phyloP scores from a whole-genome alignment of 2,888 invertebrate genomes.

The Coremacera marginata region DNA sequence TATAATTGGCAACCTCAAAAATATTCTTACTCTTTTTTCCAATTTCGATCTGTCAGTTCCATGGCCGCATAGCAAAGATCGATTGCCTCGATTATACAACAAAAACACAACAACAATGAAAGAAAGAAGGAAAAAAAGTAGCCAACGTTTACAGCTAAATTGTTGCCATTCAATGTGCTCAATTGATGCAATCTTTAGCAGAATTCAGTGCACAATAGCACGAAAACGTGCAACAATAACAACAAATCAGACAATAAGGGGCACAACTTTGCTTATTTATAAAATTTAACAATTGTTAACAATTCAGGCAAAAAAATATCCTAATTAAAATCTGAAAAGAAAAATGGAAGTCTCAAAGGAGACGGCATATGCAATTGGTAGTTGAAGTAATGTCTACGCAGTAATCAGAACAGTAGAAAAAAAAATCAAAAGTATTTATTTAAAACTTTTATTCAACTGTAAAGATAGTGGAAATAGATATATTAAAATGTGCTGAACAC shows the following conservation, averaged over 20 bases:
- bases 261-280: conserved; percentile 7
- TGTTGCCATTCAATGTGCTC: conserved; percentile 14
- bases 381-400: not conserved
- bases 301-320: conserved; percentile 32
- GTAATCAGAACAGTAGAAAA: too few relatives aligned
- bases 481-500: too few relatives aligned
- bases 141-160: not conserved
- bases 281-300: conserved; percentile 12
- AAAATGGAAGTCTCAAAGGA: not conserved
- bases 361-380: not conserved
- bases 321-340: conserved; percentile 30
- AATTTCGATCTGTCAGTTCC: conserved; percentile 63
- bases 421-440: too few relatives aligned
- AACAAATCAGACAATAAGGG: conserved; percentile 15
- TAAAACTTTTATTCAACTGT: too few relatives aligned
- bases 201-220: not conserved
- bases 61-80: conserved; percentile 55
- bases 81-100: conserved; percentile 58
- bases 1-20: conserved; percentile 1
- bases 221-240: not conserved
- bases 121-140: not conserved
- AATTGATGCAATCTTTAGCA: conserved; percentile 26
- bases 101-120: conserved; percentile 43
- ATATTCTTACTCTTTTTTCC: conserved; percentile 50
- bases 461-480: too few relatives aligned